Evolutionary conservation across 1,140 invertebrate species (phyloP).

Genomic region (Hyles euphorbiae): DNA sequence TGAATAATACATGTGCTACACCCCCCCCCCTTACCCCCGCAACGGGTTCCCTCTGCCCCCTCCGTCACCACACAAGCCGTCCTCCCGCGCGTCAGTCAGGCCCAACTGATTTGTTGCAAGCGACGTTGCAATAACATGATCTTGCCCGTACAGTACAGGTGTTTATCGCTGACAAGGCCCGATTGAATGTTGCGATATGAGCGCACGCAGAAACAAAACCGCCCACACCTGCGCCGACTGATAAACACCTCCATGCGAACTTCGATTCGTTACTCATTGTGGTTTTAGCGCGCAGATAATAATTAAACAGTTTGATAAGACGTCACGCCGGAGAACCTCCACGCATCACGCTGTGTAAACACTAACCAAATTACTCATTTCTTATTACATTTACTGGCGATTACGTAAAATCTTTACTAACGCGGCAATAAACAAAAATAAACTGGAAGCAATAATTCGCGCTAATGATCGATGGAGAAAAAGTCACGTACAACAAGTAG

Average conservation of each 20-base stretch:
- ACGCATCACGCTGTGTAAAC: background rate
- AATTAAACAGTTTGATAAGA: conserved; percentile 11
- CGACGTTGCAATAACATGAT: conserved; percentile 36
- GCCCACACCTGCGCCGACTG: background rate
- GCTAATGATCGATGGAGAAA: no score
- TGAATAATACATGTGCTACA: conserved; percentile 65
- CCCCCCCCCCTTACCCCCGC: conserved; percentile 20
- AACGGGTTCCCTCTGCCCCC: no score
- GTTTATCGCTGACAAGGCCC: conserved; percentile 9
- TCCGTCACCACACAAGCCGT: conserved; percentile 9
- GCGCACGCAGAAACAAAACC: conserved; percentile 4
- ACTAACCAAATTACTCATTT: background rate
- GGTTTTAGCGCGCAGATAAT: conserved; percentile 4
- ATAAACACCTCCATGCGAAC: background rate
- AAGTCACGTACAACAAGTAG: no score
- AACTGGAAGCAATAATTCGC: background rate
- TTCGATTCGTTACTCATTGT: background rate
- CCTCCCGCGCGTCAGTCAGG: conserved; percentile 21
- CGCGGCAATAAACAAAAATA: conserved; percentile 2
- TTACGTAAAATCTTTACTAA: conserved; percentile 6
- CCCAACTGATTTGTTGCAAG: conserved; percentile 54
- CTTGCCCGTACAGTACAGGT: conserved; percentile 22
- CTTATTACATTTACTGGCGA: background rate
- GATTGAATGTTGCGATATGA: background rate
- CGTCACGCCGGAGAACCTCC: background rate